Conservation (phyloP, 2,888 invertebrate species). For the Cylloceria caligata region DNA sequence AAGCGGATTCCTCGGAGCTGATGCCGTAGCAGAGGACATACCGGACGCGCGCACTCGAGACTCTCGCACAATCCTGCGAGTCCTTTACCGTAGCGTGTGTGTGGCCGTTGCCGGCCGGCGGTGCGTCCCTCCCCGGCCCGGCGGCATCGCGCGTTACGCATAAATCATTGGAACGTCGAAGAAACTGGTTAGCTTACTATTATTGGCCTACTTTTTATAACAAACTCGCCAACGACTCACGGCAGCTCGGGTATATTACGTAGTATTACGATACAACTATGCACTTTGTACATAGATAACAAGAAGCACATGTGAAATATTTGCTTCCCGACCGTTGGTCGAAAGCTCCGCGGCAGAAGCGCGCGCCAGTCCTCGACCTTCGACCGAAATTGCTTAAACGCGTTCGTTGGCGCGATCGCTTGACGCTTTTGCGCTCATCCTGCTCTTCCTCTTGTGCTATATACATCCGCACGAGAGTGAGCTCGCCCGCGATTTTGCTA, state of each 20-base stretch:
- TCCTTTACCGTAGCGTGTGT: slow-evolving; percentile 56
- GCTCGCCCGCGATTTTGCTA: slow-evolving; percentile 50
- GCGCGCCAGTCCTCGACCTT: slow-evolving; percentile 41
- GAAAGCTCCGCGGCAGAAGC: background rate
- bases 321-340: too few relatives aligned
- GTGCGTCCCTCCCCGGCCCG: slow-evolving; percentile 43
- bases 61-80: slow-evolving; percentile 44
- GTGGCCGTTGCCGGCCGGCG: slow-evolving; percentile 63
- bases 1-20: background rate
- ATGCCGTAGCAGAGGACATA: background rate
- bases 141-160: slow-evolving; percentile 58
- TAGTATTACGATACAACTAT: background rate
- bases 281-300: background rate
- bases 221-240: slow-evolving; percentile 11
- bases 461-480: slow-evolving; percentile 53
- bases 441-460: slow-evolving; percentile 52
- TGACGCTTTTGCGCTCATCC: slow-evolving; percentile 40
- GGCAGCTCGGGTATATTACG: slow-evolving; percentile 15
- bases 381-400: slow-evolving; percentile 62
- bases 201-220: slow-evolving; percentile 79
- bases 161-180: slow-evolving; percentile 74
- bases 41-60: background rate
- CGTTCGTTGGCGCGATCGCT: slow-evolving; percentile 58
- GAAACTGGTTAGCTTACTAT: slow-evolving; percentile 78
- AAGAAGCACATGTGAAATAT: background rate